A percentile compares a stretch with the other conserved stretches of the same genome.
phyloP scores from a whole-genome alignment of 2,113 vertebrate species.

The Anseranas semipalmata region DNA sequence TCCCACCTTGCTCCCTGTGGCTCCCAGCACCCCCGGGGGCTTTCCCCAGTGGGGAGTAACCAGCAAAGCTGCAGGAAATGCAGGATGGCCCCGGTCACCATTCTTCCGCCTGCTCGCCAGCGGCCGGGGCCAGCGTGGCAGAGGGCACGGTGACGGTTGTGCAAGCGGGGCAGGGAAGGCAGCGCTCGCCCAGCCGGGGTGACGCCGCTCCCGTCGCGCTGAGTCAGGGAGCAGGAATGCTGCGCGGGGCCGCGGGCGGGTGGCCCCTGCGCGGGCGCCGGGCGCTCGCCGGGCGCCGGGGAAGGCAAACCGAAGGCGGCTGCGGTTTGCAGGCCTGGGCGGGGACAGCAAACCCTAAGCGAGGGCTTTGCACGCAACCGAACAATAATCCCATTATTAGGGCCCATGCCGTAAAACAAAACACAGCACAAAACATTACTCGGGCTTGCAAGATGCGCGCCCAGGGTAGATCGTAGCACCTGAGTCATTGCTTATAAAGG shows the following conservation, averaged over 20 bases:
- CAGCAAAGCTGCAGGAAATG: not conserved
- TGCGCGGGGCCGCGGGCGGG: conserved; percentile 64
- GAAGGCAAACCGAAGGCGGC: conserved; percentile 72
- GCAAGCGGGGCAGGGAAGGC: not conserved
- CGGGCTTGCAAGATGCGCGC: conserved; percentile 26
- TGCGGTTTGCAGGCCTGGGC: conserved; percentile 86
- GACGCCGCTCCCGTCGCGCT: not conserved
- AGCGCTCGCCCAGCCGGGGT: not conserved
- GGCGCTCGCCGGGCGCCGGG: conserved; percentile 81
- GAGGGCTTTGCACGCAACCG: conserved; percentile 89
- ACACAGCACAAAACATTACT: not conserved
- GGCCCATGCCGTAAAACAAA: conserved; percentile 43
- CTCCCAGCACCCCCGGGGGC: not conserved
- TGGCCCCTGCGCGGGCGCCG: conserved; percentile 74
- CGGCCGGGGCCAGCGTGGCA: fast-evolving
- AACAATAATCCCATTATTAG: conserved; percentile 93
- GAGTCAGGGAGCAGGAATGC: conserved; percentile 46
- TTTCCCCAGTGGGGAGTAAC: not conserved
- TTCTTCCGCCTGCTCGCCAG: not conserved
- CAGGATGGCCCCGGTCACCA: not conserved
- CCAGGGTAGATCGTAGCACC: conserved; percentile 21
- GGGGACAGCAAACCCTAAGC: conserved; percentile 75
- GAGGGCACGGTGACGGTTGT: fast-evolving
- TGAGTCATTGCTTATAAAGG: conserved; percentile 55
- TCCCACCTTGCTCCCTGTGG: not conserved